Conservation (phyloP, 1,140 invertebrate genomes). For the Drosophila mojavensis region DNA sequence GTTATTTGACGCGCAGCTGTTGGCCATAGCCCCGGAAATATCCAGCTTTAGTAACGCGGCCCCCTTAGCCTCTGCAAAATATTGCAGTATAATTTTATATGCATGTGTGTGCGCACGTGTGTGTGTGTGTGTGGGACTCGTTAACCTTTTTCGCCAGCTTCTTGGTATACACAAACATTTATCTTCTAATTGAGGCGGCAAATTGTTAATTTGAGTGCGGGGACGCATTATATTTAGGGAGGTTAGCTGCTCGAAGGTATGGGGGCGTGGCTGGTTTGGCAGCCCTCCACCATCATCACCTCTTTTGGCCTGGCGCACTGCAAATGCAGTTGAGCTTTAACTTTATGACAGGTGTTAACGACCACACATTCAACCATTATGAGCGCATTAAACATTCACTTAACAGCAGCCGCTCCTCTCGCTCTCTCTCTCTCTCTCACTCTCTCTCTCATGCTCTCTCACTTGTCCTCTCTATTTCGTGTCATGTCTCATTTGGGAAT, state of each 20-base stretch:
- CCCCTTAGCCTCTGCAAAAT: conserved; percentile 44
- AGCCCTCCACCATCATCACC: neutral
- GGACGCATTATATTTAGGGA: conserved; percentile 34
- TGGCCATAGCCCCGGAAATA: conserved; percentile 58
- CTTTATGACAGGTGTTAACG: conserved; percentile 69
- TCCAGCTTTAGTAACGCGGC: neutral
- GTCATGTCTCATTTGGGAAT: conserved; percentile 34
- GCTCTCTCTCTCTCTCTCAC: neutral
- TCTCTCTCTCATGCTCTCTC: neutral
- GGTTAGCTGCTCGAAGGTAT: neutral
- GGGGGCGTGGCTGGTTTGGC: neutral
- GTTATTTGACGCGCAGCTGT: conserved; percentile 76
- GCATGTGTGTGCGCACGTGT: conserved; percentile 23
- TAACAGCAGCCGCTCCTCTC: conserved; percentile 15
- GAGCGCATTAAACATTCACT: conserved; percentile 51
- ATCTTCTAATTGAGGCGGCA: conserved; percentile 67
- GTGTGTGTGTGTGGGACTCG: conserved; percentile 47
- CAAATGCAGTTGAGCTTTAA: conserved; percentile 56
- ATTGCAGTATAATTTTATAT: conserved; percentile 65
- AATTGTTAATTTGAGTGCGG: conserved; percentile 53
- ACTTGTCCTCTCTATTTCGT: neutral
- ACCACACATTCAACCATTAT: conserved; percentile 56
- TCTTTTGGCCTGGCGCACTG: conserved; percentile 13
- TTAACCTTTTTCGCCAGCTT: conserved; percentile 62
- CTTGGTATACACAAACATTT: conserved; percentile 57